Evolutionary conservation across 2,113 vertebrate species (phyloP).

Genomic region (Pelusios castaneus): DNA sequence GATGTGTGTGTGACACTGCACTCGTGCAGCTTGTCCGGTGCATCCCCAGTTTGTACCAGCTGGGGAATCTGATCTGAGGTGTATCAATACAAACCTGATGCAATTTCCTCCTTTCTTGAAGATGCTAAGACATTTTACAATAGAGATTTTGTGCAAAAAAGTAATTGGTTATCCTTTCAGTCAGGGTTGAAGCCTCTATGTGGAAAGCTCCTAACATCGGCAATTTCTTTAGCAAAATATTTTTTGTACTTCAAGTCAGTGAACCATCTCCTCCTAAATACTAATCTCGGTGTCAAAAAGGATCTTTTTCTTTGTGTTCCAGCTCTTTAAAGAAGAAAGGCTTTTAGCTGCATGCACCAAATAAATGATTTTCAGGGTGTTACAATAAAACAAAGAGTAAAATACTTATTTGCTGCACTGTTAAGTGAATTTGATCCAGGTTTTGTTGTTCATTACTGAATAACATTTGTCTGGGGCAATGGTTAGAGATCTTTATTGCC

Average conservation of each 20-base stretch:
- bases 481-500: neutral
- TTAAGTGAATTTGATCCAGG: constrained; percentile 18
- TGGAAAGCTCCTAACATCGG: constrained; percentile 25
- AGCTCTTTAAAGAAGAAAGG: constrained; percentile 27
- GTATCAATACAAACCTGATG: neutral
- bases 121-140: neutral
- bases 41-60: neutral
- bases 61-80: neutral
- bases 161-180: neutral
- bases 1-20: neutral
- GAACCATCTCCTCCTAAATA: constrained; percentile 13
- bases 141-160: neutral
- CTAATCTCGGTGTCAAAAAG: neutral
- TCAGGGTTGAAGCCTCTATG: neutral
- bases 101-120: neutral
- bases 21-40: rapidly evolving
- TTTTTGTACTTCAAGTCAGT: constrained; percentile 24
- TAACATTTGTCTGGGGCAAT: neutral
- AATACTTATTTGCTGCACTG: constrained; percentile 7
- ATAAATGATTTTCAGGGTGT: neutral
- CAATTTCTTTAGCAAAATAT: constrained; percentile 18
- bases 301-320: neutral
- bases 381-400: neutral
- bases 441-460: neutral
- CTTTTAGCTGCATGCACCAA: constrained; percentile 8